A percentile compares a stretch with the other conserved stretches of the same genome.
Evolutionary conservation across 1,140 invertebrate species (phyloP).

Genomic region (Drosophila dunni): DNA sequence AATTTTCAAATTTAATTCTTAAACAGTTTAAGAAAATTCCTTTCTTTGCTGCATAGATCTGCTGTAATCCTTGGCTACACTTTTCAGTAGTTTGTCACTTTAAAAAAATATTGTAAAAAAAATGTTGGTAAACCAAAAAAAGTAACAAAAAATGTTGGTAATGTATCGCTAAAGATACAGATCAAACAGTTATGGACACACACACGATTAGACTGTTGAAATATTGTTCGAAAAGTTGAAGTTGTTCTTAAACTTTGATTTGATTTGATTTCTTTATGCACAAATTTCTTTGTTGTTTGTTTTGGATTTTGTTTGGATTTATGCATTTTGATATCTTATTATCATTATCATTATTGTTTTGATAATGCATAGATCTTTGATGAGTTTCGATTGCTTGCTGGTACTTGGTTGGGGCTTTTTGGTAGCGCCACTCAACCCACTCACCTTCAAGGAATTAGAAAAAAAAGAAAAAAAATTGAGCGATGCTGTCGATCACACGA

Average conservation of each 20-base stretch:
- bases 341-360: conserved; percentile 13
- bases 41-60: conserved; percentile 1
- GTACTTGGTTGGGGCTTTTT: conserved; percentile 25
- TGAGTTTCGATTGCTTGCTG: conserved; percentile 13
- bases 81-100: conserved; percentile 49
- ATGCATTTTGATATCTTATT: conserved; percentile 21
- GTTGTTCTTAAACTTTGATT: conserved; percentile 6
- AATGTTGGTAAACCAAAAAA: conserved; percentile 15
- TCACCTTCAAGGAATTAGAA: conserved; percentile 85
- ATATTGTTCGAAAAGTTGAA: conserved; percentile 16
- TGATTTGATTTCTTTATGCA: conserved; percentile 1
- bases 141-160: conserved; percentile 19
- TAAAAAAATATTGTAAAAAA: conserved; percentile 63
- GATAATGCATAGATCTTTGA: background rate
- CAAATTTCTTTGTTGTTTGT: conserved; percentile 18
- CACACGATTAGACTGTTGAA: conserved; percentile 11
- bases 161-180: conserved; percentile 2
- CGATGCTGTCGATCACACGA: conserved; percentile 83
- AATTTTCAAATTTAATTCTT: conserved; percentile 8
- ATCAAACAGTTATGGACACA: conserved; percentile 22
- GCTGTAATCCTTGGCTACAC: conserved; percentile 27
- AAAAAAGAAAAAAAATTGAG: conserved; percentile 83
- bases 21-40: conserved; percentile 3
- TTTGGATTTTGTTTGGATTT: conserved; percentile 4
- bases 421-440: conserved; percentile 51